Base-by-base conservation (phyloP, 2,888 invertebrate genomes). In the Cremastinae sp. region DNA sequence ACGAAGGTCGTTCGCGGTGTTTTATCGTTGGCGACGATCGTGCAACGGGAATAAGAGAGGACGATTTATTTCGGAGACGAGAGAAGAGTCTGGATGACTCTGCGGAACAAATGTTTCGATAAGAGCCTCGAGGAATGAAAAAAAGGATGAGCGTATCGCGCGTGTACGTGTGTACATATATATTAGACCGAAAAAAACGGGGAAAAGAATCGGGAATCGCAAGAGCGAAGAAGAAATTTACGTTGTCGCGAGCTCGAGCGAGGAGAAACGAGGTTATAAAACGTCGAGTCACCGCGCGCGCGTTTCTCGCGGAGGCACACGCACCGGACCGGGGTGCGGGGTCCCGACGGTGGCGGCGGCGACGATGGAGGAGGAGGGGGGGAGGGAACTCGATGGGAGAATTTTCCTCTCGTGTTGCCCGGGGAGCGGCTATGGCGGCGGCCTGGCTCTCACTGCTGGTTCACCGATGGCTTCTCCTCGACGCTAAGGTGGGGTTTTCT, bases 351-450 rank as follows among this genome's bases (percentile, higher is more conserved):
- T 53, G 53, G 36, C 68, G 51, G 41, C 68, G 72, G 72, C 64
- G 68, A n/a, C n/a, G n/a, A n/a, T n/a, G n/a, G n/a, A n/a, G n/a
- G n/a, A n/a, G 56, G 53, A 47, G 28, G 56, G 47, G 14, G 49
- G 16, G 7, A 41, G 65, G 54, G 64, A 49, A 45, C 10, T 41
- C 43, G 43, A 43, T 53, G 66, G 49, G 70, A 70, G 53, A 74
- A 70, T 70, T 66, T 77, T 77, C 70, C 73, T 77, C 77, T 77
- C 77, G 69, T 66, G 74, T 77, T 77, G 80, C 83, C 87, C 85
- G 87, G 89, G 85, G 89, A 90, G 84, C 90, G 89, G 85, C 90
- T 90, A 86, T 90, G 87, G 86, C 90, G 88, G 87, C 88, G 85
- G 87, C 88, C 87, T 86, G 87, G 88, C 88, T 89, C 90, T 89